A percentile compares a stretch with the other conserved stretches of the same genome.
Conservation (phyloP, 2,888 invertebrate genomes). For the Lasius fuliginosus region DNA sequence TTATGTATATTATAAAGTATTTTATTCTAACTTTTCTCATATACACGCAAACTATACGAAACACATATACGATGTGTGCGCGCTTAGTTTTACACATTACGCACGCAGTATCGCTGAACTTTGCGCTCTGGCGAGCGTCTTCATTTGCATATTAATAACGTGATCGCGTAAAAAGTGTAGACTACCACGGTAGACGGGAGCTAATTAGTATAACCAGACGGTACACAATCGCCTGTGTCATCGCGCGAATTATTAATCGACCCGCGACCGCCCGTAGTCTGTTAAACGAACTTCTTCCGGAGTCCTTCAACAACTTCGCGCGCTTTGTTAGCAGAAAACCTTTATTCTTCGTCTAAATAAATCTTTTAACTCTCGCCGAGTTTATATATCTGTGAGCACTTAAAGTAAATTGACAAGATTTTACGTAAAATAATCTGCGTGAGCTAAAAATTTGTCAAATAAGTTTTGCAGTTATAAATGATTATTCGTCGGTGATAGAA, state of each 20-base stretch:
- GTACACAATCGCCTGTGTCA: conserved; percentile 45
- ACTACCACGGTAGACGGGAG: conserved; percentile 10
- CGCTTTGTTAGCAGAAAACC: conserved; percentile 17
- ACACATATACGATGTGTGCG: neutral
- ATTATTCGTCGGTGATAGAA: neutral
- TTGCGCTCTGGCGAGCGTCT: neutral
- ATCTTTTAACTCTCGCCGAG: neutral
- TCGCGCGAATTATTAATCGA: conserved; percentile 42
- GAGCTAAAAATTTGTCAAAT: neutral
- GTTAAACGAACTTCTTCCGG: conserved; percentile 36
- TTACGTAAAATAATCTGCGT: neutral
- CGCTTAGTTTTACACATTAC: neutral
- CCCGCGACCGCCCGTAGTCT: conserved; percentile 15
- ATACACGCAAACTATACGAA: neutral
- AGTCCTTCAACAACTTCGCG: neutral
- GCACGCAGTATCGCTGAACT: neutral
- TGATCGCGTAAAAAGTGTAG: conserved; percentile 23
- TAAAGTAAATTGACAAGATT: neutral
- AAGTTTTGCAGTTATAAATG: neutral
- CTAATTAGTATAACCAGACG: conserved; percentile 51
- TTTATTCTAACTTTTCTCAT: neutral
- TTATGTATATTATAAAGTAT: neutral
- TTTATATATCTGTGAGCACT: neutral
- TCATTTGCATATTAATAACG: conserved; percentile 53
- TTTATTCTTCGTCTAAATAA: neutral